Base-by-base conservation (phyloP, 35 echinoderm and acorn worm genomes). In the Diadema setosum region DNA sequence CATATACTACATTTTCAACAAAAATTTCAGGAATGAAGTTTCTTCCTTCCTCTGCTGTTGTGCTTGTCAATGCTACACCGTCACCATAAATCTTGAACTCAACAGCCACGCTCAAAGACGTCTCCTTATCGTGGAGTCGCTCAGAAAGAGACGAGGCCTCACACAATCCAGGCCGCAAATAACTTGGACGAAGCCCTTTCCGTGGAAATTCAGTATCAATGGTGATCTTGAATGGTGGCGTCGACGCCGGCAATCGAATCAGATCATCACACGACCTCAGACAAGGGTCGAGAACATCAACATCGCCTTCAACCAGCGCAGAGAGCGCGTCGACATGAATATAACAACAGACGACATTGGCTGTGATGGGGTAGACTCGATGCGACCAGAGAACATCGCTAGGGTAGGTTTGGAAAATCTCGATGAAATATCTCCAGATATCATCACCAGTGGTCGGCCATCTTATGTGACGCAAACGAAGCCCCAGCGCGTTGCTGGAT, bases 1-100 rank as follows among this genome's bases (percentile, higher is more conserved):
- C 58, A 94, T 94, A 36, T 94, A 90, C 81, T 59, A 50, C 24
- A 94, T 94, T 16, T 89, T 90, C 61, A 94, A 94, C 81, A 74
- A 84, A 52, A 90, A 90, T 35, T 94, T 94, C 50, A 81, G 87
- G 6, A 31, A 42, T 3, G 86, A 94, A 0, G 43, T 67, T 12
- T 14, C 48, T 2, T 39, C 69, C 29, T 46, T 94, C 45, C 23
- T 90, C 5, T 90, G 86, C 70, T 88, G 81, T 16, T 94, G 92
- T 61, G 92, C 87, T 32, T 94, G 92, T 70, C 82, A 84, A 39
- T 82, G 88, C 80, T 90, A 58, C 36, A 67, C 41, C 20, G n/a
- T 90, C 21, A 59, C 20, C 20, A 49, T 94, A 18, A 94, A 94
- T 43, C 42, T 93, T 17, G 41, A 61, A 12, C 20, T 73, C 40